Percentiles rank a stretch among this genome's conserved stretches.
Evolutionary conservation across 2,113 vertebrate species (phyloP).

Genomic region (Columba janthina): DNA sequence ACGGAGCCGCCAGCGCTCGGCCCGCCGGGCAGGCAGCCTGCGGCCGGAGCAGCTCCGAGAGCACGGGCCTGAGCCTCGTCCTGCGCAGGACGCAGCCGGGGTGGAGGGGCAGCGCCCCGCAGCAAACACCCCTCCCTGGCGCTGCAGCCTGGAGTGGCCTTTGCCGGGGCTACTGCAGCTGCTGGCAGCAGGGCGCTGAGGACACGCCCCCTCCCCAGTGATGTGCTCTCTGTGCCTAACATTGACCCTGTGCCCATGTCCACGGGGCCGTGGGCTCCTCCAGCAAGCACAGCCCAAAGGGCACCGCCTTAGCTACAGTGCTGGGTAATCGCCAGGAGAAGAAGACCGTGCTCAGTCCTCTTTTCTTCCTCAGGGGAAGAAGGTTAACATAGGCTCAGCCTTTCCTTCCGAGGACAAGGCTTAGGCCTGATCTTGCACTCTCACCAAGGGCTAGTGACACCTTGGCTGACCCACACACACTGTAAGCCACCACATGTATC

Average conservation of each 20-base stretch:
- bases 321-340: rapidly evolving
- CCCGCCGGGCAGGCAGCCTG: too few species aligned
- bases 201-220: neutral
- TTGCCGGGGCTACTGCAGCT: too few species aligned
- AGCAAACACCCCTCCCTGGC: too few species aligned
- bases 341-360: too few species aligned
- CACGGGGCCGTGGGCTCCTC: rapidly evolving
- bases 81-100: neutral
- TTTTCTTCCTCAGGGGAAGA: neutral
- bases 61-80: too few species aligned
- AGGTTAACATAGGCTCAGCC: rapidly evolving
- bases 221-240: neutral
- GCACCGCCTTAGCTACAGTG: too few species aligned
- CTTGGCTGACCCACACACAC: rapidly evolving
- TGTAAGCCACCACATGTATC: rapidly evolving
- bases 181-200: neutral
- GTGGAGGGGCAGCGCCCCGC: neutral
- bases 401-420: neutral
- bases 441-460: rapidly evolving
- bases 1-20: too few species aligned
- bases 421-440: too few species aligned
- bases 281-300: neutral
- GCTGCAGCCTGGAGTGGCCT: neutral
- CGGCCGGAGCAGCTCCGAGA: too few species aligned
- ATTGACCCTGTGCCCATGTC: rapidly evolving